phyloP scores from a whole-genome alignment of 2,797 vertebrate species.

The Anabas testudineus region DNA sequence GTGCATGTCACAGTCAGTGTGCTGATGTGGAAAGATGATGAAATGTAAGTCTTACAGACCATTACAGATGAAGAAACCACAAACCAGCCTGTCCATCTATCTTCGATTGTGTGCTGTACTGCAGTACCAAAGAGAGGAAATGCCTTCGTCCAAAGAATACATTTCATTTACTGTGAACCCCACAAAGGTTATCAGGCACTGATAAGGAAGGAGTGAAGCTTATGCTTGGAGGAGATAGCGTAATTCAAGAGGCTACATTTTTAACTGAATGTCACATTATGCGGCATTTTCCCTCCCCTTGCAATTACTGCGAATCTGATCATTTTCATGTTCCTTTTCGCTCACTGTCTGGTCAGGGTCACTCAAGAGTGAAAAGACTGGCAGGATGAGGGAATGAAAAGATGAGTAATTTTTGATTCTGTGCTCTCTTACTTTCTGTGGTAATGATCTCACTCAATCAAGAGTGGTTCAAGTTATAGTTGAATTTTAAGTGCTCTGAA shows the following conservation, averaged over 20 bases:
- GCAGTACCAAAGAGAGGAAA: conserved; percentile 34
- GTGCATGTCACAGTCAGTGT: no score
- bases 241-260: conserved; percentile 66
- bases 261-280: conserved; percentile 64
- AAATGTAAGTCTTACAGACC: not conserved
- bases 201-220: conserved; percentile 63
- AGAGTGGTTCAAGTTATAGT: conserved; percentile 23
- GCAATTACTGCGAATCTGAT: conserved; percentile 45
- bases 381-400: conserved; percentile 47
- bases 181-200: conserved; percentile 62
- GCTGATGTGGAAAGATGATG: not conserved
- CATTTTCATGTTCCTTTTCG: conserved; percentile 53
- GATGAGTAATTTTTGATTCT: conserved; percentile 30
- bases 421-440: conserved; percentile 29
- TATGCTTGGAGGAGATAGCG: conserved; percentile 43
- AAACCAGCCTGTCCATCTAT: not conserved
- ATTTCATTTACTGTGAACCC: conserved; percentile 50
- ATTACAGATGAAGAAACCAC: not conserved
- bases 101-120: conserved; percentile 26
- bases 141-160: conserved; percentile 40
- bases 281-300: conserved; percentile 41
- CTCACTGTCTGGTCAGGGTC: conserved; percentile 54
- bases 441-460: conserved; percentile 42
- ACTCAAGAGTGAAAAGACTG: conserved; percentile 44
- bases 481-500: conserved; percentile 35